Percentiles rank a stretch among this genome's conserved stretches.
Conservation (phyloP, 2,888 invertebrate genomes). For the Diploptera punctata region DNA sequence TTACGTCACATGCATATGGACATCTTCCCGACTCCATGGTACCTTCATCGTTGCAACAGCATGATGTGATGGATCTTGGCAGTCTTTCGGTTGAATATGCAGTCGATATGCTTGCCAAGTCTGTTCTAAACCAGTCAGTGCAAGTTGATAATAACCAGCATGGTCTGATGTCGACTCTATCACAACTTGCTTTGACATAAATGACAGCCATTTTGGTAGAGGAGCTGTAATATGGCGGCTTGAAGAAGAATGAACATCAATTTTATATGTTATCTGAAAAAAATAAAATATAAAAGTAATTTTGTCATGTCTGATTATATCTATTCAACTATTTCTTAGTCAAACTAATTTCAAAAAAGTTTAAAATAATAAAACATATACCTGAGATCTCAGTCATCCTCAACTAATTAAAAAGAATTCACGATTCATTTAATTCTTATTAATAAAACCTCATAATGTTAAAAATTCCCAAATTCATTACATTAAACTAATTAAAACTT, state of each 20-base stretch:
- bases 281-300: too few relatives aligned
- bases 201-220: slow-evolving; percentile 36
- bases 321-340: too few relatives aligned
- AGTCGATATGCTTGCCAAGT: slow-evolving; percentile 67
- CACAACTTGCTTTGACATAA: slow-evolving; percentile 48
- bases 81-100: slow-evolving; percentile 62
- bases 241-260: slow-evolving; percentile 65
- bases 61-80: slow-evolving; percentile 60
- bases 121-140: slow-evolving; percentile 62
- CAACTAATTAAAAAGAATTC: too few relatives aligned
- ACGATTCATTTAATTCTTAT: too few relatives aligned
- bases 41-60: slow-evolving; percentile 66
- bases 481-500: too few relatives aligned
- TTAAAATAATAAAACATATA: too few relatives aligned
- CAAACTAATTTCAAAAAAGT: too few relatives aligned
- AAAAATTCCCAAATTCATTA: too few relatives aligned
- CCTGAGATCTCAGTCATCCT: too few relatives aligned
- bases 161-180: slow-evolving; percentile 63
- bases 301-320: too few relatives aligned
- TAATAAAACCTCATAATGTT: too few relatives aligned
- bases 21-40: slow-evolving; percentile 70
- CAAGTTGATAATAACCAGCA: slow-evolving; percentile 66
- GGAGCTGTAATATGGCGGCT: slow-evolving; percentile 47
- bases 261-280: slow-evolving; percentile 66
- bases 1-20: slow-evolving; percentile 67